Base-by-base conservation (phyloP, 2,888 invertebrate genomes). In the Halictus quadricinctus region DNA sequence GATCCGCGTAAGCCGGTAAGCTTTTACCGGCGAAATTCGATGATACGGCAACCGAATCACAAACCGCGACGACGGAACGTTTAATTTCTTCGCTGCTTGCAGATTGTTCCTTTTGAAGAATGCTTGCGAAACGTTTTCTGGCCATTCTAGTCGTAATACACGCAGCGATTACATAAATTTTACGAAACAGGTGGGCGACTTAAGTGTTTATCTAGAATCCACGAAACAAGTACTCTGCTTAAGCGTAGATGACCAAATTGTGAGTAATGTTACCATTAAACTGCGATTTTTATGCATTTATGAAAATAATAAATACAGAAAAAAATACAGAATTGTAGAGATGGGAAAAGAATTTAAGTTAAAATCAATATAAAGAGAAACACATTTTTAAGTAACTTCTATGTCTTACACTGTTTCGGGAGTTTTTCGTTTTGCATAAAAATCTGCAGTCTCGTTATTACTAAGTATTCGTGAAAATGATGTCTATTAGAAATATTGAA, bases 51-150 rank as follows among this genome's bases (percentile, higher is more conserved):
- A n/a, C n/a, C 8, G 29, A 46, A 29, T 72, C 46, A 36, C 29
- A 46, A 76, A 29, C 75, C 43, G 48, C 75, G 12, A 8, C 13
- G 46, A 13, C n/a, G 25, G 18, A 41, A n/a, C 21, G 13, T 3
- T 46, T 36, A 18, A 43, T 64, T 29, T 64, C 48, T 12, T 48
- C 48, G 4, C 48, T 36, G 48, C 29, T 21, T 29, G 36, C 18
- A 46, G 48, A 66, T 66, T 66, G 36, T 43, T 46, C 7, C 12
- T 13, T 48, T 60, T 12, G 46, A 29, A 15, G 29, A n/a, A 66
- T 66, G 60, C 58, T 58, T n/a, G 58, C 58, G 58, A 58, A n/a
- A 58, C n/a, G 58, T n/a, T 58, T 58, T 58, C 58, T 58, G n/a
- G 12, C 29, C 64, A 29, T 29, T 64, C 64, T 29, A 64, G n/a